Percentiles rank a stretch among this genome's conserved stretches.
Conservation (phyloP, 2,113 vertebrate genomes). For the Noctilio leporinus region DNA sequence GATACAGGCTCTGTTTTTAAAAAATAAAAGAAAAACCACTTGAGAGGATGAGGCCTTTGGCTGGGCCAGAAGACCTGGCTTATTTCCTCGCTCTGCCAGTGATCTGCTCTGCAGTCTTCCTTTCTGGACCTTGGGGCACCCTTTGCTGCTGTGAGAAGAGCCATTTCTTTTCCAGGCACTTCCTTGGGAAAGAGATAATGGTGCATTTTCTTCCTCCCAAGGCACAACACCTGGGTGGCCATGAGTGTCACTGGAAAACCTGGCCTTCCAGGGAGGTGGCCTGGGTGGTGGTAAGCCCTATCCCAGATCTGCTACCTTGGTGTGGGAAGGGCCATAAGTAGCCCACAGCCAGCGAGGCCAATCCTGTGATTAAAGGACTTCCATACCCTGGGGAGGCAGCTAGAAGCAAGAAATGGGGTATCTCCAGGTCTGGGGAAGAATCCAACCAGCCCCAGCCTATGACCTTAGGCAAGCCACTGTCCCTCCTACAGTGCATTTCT, state of each 20-base stretch:
- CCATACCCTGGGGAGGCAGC: neutral
- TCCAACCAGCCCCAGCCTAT: neutral
- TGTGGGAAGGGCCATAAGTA: neutral
- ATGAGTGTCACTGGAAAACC: neutral
- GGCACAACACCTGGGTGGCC: neutral
- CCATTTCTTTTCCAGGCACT: neutral
- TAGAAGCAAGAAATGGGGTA: neutral
- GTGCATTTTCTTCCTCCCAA: neutral
- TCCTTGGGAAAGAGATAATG: neutral
- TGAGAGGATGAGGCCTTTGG: neutral
- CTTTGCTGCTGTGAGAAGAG: neutral
- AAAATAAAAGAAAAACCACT: neutral
- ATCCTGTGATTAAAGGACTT: neutral
- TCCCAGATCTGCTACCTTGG: neutral
- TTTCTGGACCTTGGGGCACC: neutral
- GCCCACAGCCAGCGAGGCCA: neutral
- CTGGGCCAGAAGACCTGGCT: neutral
- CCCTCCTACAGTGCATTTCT: neutral
- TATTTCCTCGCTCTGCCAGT: neutral
- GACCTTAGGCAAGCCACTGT: neutral
- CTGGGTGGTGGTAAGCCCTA: neutral
- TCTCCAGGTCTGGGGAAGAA: neutral
- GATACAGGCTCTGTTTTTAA: neutral
- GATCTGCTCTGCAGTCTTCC: neutral
- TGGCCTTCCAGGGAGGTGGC: neutral